Conservation (phyloP, 2,797 vertebrate genomes). For the Muscicapa striata region DNA sequence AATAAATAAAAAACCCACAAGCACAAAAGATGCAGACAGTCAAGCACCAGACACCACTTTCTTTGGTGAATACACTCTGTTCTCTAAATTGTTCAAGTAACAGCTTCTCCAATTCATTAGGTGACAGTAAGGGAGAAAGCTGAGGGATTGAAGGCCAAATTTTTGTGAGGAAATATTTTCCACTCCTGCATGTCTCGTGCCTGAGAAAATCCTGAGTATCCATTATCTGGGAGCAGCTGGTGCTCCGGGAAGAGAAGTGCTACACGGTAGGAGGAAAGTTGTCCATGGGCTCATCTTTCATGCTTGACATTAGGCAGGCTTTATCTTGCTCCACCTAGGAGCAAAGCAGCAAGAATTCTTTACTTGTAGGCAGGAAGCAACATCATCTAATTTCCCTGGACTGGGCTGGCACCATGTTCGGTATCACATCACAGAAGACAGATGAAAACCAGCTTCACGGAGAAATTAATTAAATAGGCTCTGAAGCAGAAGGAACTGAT, state of each 20-base stretch:
- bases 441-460: constrained; percentile 50
- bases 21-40: constrained; percentile 71
- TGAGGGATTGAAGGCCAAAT: constrained; percentile 67
- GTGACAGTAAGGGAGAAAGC: constrained; percentile 55
- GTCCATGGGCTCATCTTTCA: constrained; percentile 30
- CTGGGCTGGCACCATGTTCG: neutral
- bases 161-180: constrained; percentile 50
- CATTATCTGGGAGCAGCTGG: constrained; percentile 66
- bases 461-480: constrained; percentile 49
- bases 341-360: constrained; percentile 54
- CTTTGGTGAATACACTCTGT: constrained; percentile 80
- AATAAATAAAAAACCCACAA: constrained; percentile 78
- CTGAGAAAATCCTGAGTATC: constrained; percentile 80
- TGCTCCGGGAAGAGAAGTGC: constrained; percentile 63
- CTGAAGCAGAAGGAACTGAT: constrained; percentile 34
- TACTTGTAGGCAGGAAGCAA: constrained; percentile 53
- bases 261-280: constrained; percentile 19
- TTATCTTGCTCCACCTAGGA: constrained; percentile 3
- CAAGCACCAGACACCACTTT: constrained; percentile 66
- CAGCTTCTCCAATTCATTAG: constrained; percentile 50
- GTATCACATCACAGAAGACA: constrained; percentile 43
- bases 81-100: constrained; percentile 74
- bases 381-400: constrained; percentile 9
- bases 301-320: neutral
- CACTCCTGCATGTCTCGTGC: constrained; percentile 68